phyloP scores from a whole-genome alignment of 2,888 invertebrate genomes.

The Resseliella maxima region DNA sequence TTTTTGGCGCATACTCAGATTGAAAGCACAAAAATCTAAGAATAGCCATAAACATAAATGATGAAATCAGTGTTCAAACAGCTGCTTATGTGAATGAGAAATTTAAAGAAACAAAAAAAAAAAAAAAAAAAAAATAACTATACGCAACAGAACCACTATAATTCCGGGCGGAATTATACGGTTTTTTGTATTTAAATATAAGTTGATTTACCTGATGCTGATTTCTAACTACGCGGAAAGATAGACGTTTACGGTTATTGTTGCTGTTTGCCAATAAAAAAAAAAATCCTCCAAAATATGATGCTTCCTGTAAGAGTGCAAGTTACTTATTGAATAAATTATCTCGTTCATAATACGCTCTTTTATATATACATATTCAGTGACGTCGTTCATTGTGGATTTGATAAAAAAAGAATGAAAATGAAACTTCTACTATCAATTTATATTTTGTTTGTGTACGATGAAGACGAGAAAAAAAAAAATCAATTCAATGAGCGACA shows the following conservation, averaged over 20 bases:
- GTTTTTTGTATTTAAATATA: not conserved
- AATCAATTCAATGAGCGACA: not conserved
- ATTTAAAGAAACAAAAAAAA: not conserved
- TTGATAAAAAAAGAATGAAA: not conserved
- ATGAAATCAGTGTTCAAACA: not conserved
- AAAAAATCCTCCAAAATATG: not conserved
- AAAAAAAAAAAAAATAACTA: not conserved
- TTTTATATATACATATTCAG: not conserved
- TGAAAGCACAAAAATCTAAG: not conserved
- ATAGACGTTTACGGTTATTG: not conserved
- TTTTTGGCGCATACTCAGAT: slow-evolving; percentile 12
- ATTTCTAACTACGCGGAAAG: not conserved
- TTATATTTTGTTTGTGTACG: not conserved
- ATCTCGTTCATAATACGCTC: not conserved
- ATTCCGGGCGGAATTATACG: too few relatives aligned
- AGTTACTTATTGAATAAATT: slow-evolving; percentile 36
- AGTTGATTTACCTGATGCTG: not conserved
- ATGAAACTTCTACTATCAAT: not conserved
- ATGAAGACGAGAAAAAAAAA: not conserved
- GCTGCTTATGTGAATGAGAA: not conserved
- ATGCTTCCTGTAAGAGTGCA: slow-evolving; percentile 25
- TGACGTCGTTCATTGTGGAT: not conserved
- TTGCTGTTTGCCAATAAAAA: not conserved
- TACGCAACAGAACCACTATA: not conserved
- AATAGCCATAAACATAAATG: not conserved